These are phyloP conservation scores for Heliocidaris tuberculata DNA, from an alignment of 35 echinoderm and acorn worm species.

Conservation along the genomic window DNA sequence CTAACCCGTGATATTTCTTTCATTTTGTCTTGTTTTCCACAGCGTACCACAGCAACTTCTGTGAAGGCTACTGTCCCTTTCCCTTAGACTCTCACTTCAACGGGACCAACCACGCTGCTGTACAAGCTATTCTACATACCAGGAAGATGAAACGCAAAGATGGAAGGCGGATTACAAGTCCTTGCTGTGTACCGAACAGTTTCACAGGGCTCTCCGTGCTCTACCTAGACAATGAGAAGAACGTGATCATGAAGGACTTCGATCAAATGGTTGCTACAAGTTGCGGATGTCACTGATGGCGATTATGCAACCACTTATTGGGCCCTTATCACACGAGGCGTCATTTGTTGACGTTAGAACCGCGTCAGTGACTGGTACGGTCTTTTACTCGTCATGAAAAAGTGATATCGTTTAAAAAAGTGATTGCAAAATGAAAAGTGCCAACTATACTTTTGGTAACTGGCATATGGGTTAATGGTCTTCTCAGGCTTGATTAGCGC, in stretches of 20 bases:
- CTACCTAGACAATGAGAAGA: slow-evolving; percentile 76
- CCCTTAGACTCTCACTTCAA: slow-evolving; percentile 92
- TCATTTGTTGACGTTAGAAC: background rate
- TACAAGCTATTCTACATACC: slow-evolving; percentile 77
- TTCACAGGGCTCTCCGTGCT: slow-evolving; percentile 80
- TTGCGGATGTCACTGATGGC: slow-evolving; percentile 84
- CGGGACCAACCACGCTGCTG: slow-evolving; percentile 96
- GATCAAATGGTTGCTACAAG: slow-evolving; percentile 90
- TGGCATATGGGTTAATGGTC: too few relatives aligned
- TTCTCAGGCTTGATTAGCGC: too few relatives aligned
- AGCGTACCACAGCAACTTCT: slow-evolving; percentile 94
- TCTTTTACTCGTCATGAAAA: too few relatives aligned
- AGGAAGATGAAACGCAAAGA: slow-evolving; percentile 39
- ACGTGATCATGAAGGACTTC: slow-evolving; percentile 96
- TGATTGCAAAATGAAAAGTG: too few relatives aligned
- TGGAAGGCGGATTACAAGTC: slow-evolving; percentile 59
- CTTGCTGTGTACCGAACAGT: slow-evolving; percentile 89
- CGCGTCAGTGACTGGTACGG: too few relatives aligned
- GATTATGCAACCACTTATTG: background rate
- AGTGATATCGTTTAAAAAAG: too few relatives aligned
- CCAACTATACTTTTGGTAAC: too few relatives aligned
- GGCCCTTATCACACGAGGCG: background rate
- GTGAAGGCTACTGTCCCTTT: slow-evolving; percentile 90
- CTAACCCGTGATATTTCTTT: background rate
- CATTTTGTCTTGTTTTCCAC: slow-evolving; percentile 36